Evolutionary conservation across 2,797 vertebrate species (phyloP).

Genomic region (Chelon labrosus): DNA sequence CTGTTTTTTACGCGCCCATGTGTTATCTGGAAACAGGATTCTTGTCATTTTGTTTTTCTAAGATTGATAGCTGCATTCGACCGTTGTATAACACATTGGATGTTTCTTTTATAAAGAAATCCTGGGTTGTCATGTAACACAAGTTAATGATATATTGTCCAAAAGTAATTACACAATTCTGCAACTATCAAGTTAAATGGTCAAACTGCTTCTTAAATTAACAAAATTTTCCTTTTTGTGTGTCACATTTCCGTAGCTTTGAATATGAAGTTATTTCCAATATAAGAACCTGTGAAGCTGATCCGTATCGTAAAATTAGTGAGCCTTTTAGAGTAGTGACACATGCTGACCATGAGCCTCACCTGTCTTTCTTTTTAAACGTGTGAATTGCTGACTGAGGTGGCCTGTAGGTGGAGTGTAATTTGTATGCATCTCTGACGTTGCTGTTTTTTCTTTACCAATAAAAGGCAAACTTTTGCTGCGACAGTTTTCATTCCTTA

Average conservation of each 20-base stretch:
- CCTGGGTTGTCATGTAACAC: slow-evolving; percentile 22
- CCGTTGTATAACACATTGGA: slow-evolving; percentile 22
- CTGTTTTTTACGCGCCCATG: not conserved
- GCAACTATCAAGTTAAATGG: slow-evolving; percentile 11
- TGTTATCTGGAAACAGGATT: not conserved
- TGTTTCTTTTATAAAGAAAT: slow-evolving; percentile 68
- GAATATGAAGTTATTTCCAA: slow-evolving; percentile 43
- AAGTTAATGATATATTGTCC: not conserved
- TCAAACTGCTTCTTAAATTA: slow-evolving; percentile 23
- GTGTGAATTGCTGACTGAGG: slow-evolving; percentile 45
- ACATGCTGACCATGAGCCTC: slow-evolving; percentile 53
- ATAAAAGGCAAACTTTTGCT: slow-evolving; percentile 78
- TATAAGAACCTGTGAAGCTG: slow-evolving; percentile 48
- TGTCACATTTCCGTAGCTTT: slow-evolving; percentile 42
- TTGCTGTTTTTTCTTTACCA: slow-evolving; percentile 71
- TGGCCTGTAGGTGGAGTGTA: slow-evolving; percentile 55
- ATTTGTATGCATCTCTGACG: slow-evolving; percentile 58
- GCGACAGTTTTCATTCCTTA: slow-evolving; percentile 31
- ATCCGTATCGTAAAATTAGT: slow-evolving; percentile 31
- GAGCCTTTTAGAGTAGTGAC: slow-evolving; percentile 51
- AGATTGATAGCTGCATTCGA: slow-evolving; percentile 14
- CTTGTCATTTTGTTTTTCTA: not conserved
- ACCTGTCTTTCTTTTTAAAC: slow-evolving; percentile 38
- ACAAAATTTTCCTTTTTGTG: slow-evolving; percentile 16
- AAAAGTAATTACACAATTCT: slow-evolving; percentile 30